Percentiles rank a stretch among this genome's conserved stretches.
Conservation (phyloP, 2,113 vertebrate genomes). For the Anser brachyrhynchus region DNA sequence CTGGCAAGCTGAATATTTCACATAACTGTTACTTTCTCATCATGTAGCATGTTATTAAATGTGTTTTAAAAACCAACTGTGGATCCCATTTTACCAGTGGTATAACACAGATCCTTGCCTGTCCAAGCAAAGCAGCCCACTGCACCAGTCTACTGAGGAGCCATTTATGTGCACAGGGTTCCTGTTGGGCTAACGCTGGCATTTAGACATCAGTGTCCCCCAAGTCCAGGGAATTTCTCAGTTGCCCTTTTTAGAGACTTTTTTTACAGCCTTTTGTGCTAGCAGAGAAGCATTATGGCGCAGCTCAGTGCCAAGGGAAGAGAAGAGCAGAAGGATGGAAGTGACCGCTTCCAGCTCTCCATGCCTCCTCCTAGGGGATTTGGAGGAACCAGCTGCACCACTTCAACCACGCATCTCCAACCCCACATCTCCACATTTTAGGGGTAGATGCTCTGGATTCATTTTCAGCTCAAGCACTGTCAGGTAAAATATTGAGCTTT, state of each 20-base stretch:
- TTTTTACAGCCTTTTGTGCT: neutral
- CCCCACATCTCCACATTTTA: neutral
- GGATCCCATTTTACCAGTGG: neutral
- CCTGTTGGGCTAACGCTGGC: constrained; percentile 27
- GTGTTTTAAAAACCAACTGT: neutral
- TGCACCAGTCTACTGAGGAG: neutral
- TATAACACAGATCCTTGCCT: neutral
- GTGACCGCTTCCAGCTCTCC: neutral
- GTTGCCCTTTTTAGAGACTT: neutral
- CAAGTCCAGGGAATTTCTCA: neutral
- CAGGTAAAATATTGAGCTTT: neutral
- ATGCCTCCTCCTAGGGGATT: neutral
- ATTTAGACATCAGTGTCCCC: neutral
- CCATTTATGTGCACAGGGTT: neutral
- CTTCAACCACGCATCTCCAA: neutral
- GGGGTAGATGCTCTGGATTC: neutral
- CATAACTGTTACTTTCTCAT: neutral
- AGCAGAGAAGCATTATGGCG: neutral
- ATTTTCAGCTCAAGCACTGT: neutral
- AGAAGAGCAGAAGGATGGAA: neutral
- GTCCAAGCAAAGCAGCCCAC: constrained; percentile 43
- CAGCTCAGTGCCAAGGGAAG: neutral
- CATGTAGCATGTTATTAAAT: neutral
- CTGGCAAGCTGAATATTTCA: neutral
- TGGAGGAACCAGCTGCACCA: neutral